phyloP scores from a whole-genome alignment of 2,797 vertebrate species.

The Microctenopoma lineatum region DNA sequence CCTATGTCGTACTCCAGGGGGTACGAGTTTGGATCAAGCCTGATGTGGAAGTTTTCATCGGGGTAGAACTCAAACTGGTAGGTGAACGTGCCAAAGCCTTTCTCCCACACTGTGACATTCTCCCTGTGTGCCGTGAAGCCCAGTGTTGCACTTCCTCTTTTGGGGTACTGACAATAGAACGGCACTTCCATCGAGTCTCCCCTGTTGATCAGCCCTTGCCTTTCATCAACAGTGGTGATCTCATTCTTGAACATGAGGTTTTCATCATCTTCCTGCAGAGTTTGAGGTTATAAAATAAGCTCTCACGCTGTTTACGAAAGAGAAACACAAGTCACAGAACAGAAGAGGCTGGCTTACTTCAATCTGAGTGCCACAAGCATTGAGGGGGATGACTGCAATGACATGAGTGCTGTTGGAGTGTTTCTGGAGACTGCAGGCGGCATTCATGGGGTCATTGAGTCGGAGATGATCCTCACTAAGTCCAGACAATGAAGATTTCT shows the following conservation, averaged over 20 bases:
- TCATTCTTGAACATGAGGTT: conserved; percentile 77
- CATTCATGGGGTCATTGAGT: conserved; percentile 71
- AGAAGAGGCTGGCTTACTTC: conserved; percentile 60
- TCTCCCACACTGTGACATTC: conserved; percentile 62
- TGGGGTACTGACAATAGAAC: conserved; percentile 78
- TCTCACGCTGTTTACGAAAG: neutral
- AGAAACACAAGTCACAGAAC: neutral
- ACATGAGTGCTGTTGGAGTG: conserved; percentile 76
- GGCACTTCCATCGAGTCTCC: conserved; percentile 63
- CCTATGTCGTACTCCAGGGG: conserved; percentile 66
- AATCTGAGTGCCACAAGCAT: conserved; percentile 77
- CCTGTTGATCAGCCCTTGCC: conserved; percentile 62
- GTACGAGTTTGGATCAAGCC: conserved; percentile 53
- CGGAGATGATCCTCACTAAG: conserved; percentile 63
- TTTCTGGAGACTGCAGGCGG: conserved; percentile 55
- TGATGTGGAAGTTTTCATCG: conserved; percentile 13
- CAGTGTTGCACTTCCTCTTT: conserved; percentile 62
- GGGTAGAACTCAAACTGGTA: conserved; percentile 77
- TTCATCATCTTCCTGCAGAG: conserved; percentile 68
- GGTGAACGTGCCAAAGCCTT: conserved; percentile 75
- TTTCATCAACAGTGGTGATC: conserved; percentile 53
- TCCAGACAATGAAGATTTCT: conserved; percentile 53
- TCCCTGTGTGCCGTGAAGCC: conserved; percentile 63
- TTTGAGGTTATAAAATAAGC: neutral
- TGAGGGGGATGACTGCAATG: conserved; percentile 69